Evolutionary conservation across 2,113 vertebrate species (phyloP).

Genomic region (Ceratotherium simum): DNA sequence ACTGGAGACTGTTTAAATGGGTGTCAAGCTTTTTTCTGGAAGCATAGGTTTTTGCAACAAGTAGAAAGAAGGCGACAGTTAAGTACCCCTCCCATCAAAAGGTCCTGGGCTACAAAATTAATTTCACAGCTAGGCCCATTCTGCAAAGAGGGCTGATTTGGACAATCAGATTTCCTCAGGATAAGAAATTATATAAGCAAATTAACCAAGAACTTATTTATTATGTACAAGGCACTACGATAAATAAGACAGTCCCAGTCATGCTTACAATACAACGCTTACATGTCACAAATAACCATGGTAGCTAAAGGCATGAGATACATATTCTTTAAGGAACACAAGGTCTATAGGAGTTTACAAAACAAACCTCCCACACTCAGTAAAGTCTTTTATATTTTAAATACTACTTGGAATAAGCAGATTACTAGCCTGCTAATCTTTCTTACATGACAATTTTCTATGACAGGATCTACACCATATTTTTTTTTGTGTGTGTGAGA

Average conservation of each 20-base stretch:
- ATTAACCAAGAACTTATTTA: neutral
- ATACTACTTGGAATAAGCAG: neutral
- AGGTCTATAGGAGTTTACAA: neutral
- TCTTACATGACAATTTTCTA: neutral
- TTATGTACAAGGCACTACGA: neutral
- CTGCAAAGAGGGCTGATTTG: neutral
- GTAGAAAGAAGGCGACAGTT: neutral
- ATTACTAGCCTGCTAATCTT: neutral
- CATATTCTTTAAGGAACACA: neutral
- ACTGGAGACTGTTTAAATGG: neutral
- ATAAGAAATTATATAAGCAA: neutral
- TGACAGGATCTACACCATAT: neutral
- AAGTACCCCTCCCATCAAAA: neutral
- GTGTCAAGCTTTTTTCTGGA: neutral
- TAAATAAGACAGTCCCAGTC: neutral
- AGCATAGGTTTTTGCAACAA: neutral
- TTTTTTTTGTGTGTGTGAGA: too few relatives aligned
- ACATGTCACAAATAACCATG: neutral
- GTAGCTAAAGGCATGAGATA: neutral
- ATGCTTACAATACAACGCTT: neutral
- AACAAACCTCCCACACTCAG: neutral
- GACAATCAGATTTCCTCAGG: neutral
- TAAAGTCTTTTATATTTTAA: slow-evolving; percentile 18
- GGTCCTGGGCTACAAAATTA: slow-evolving; percentile 37
- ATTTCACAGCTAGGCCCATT: neutral